Conservation (phyloP, 1,140 invertebrate genomes). For the Aphidius gifuensis region DNA sequence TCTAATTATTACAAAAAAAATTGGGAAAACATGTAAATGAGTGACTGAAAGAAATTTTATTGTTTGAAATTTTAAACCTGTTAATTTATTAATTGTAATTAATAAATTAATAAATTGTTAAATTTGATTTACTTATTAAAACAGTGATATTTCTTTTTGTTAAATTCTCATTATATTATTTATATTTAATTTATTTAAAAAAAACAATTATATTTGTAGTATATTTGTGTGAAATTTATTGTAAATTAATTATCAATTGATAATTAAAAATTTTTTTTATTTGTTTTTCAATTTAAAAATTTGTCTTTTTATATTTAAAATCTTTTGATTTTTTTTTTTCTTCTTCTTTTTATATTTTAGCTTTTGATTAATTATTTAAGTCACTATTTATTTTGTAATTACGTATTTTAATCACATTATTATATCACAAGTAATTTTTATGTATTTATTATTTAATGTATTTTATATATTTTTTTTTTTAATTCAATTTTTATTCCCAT, state of each 20-base stretch:
- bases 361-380: constrained; percentile 9
- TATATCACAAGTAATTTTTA: constrained; percentile 13
- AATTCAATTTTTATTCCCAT: constrained; percentile 26
- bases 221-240: constrained; percentile 6
- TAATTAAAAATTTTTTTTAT: constrained; percentile 23
- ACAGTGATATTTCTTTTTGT: constrained; percentile 27
- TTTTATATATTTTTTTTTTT: constrained; percentile 29
- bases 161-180: constrained; percentile 21
- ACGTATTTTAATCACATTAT: constrained; percentile 24
- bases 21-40: constrained; percentile 21
- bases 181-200: constrained; percentile 15
- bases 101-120: constrained; percentile 1
- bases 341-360: constrained; percentile 39
- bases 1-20: constrained; percentile 24
- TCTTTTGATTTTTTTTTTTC: constrained; percentile 30
- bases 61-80: too few relatives aligned
- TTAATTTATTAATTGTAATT: constrained; percentile 16
- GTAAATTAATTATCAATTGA: constrained; percentile 31
- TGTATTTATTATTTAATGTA: constrained; percentile 28
- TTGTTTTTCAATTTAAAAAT: constrained; percentile 16
- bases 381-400: constrained; percentile 9
- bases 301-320: constrained; percentile 23
- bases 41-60: constrained; percentile 29
- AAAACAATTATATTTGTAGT: constrained; percentile 21
- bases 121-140: constrained; percentile 4